Base-by-base conservation (phyloP, 2,113 vertebrate species). In the Tautogolabrus adspersus region DNA sequence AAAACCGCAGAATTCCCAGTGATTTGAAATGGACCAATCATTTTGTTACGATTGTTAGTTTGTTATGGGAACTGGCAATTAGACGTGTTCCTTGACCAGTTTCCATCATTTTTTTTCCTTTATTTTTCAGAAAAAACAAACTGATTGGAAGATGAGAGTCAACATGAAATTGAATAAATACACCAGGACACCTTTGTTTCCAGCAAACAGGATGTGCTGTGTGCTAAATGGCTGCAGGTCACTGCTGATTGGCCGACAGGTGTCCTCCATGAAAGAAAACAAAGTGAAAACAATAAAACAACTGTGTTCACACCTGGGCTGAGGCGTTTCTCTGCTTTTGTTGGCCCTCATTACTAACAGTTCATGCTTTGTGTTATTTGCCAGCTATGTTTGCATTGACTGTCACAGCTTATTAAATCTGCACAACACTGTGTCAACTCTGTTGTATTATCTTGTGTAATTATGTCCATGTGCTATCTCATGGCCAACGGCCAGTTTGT, bases 391-490 rank as follows among this genome's bases (percentile, higher is more conserved):
- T 87, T 88, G 16, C 69, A 38, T 34, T 54, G 52, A 1, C 79
- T 75, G 30, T 57, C 22, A 18, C 0, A 8, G 65, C 15, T 56
- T 38, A 64, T 85, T 66, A 72, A 72, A 67, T 78, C 49, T 61
- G 64, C 68, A 76, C 54, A 69, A 67, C 40, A 8, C 23, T 81
- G 77, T 60, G 59, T 60, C 88, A 80, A 88, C 57, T 9, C 40
- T 55, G 22, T 51, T 65, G 59, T 61, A 21, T 22, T 56, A 12
- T 10, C 34, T 12, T 70, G 46, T 76, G 19, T 62, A 61, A 69
- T 75, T 38, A 56, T 7, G 46, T 61, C 55, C 18, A 30, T 16
- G 57, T 62, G 59, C 64, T 71, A 44, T 77, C 49, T 68, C 8
- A 18, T 57, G 66, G 54, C 34, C 67, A 42, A 49, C 4, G 3